These are phyloP conservation scores for Porites rus DNA, from an alignment of 92 coral and sea anemone species.

Conservation along the genomic window DNA sequence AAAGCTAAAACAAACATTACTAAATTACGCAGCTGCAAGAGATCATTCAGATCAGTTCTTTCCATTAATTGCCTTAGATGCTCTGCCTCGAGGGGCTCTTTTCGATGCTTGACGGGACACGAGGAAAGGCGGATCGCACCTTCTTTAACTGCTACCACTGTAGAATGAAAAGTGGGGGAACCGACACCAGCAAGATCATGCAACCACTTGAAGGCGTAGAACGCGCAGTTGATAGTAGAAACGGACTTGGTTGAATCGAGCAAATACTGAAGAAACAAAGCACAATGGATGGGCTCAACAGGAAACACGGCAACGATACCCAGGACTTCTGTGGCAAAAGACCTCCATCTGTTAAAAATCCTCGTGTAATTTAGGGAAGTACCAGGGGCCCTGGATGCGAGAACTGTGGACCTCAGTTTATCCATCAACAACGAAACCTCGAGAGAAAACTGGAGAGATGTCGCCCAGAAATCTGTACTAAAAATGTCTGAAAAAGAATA, in stretches of 20 bases:
- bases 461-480: neutral
- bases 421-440: conserved; percentile 5
- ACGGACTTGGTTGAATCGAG: conserved; percentile 20
- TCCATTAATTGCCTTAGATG: too few relatives aligned
- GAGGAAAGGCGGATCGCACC: conserved; percentile 1
- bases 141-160: conserved; percentile 39
- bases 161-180: conserved; percentile 22
- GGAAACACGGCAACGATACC: conserved; percentile 27
- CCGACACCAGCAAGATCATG: conserved; percentile 5
- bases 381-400: conserved; percentile 57
- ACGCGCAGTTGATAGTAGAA: conserved; percentile 47
- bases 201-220: conserved; percentile 14
- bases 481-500: neutral
- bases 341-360: conserved; percentile 51
- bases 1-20: too few relatives aligned
- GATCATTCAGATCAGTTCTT: too few relatives aligned
- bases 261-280: conserved; percentile 44
- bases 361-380: conserved; percentile 43
- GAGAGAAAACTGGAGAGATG: neutral
- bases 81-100: too few relatives aligned
- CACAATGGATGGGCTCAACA: conserved; percentile 34
- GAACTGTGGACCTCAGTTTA: conserved; percentile 29
- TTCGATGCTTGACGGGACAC: too few relatives aligned
- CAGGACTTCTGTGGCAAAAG: conserved; percentile 24
- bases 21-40: too few relatives aligned